These are phyloP conservation scores for Motacilla tschutschensis DNA, from an alignment of 2,113 vertebrate genomes.

Conservation along the genomic window DNA sequence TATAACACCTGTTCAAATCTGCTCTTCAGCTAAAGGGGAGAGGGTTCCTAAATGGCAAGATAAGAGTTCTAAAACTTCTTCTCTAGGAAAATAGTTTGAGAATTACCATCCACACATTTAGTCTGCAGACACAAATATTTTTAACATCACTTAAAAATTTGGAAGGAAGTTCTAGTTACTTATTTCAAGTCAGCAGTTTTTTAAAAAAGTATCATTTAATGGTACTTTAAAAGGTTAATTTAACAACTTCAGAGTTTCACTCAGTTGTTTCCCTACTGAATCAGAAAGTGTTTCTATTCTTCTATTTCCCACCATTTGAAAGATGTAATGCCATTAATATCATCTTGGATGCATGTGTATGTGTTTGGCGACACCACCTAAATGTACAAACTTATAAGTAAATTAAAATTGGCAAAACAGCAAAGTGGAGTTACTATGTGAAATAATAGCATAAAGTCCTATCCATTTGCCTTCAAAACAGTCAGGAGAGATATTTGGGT, in stretches of 20 bases:
- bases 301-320: not conserved
- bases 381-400: not conserved
- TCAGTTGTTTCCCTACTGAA: not conserved
- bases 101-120: not conserved
- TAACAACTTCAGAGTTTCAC: not conserved
- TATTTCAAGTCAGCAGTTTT: not conserved
- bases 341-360: not conserved
- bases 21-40: not conserved
- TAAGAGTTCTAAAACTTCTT: not conserved
- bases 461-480: not conserved
- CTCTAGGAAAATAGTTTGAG: not conserved
- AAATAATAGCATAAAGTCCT: not conserved
- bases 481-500: not conserved
- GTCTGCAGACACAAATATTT: not conserved
- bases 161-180: not conserved
- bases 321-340: not conserved
- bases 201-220: not conserved
- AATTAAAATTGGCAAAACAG: not conserved
- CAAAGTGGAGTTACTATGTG: not conserved
- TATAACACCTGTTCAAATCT: not conserved
- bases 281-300: not conserved
- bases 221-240: not conserved
- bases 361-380: not conserved
- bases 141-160: not conserved
- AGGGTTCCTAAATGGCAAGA: not conserved